A percentile compares a stretch with the other conserved stretches of the same genome.
Evolutionary conservation across 1,140 invertebrate genomes (phyloP).

Genomic region (Lerema accius): DNA sequence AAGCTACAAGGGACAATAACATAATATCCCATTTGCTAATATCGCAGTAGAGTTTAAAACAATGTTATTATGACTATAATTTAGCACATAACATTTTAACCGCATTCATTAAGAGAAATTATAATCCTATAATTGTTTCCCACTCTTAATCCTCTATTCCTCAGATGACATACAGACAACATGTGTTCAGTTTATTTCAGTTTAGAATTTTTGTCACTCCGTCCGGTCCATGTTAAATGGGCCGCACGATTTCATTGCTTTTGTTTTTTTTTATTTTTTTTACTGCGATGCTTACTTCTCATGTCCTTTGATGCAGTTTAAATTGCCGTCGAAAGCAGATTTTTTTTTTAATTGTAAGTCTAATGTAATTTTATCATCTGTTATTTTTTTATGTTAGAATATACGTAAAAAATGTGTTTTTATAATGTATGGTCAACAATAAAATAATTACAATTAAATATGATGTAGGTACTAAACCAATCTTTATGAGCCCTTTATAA

Average conservation of each 20-base stretch:
- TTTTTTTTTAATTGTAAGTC: too few relatives aligned
- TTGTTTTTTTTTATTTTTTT: constrained; percentile 58
- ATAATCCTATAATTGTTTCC: constrained; percentile 33
- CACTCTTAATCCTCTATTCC: constrained; percentile 41
- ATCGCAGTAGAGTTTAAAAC: too few relatives aligned
- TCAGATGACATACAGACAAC: constrained; percentile 64
- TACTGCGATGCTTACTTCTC: constrained; percentile 49
- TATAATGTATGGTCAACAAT: too few relatives aligned
- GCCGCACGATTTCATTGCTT: constrained; percentile 72
- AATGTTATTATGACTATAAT: too few relatives aligned
- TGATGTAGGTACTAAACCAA: too few relatives aligned
- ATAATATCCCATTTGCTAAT: too few relatives aligned
- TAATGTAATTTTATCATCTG: too few relatives aligned
- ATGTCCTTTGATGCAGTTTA: constrained; percentile 63
- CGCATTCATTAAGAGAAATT: constrained; percentile 1
- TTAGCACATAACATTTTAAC: neutral
- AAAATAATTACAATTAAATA: too few relatives aligned
- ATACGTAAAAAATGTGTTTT: too few relatives aligned
- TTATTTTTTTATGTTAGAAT: too few relatives aligned
- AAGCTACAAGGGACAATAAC: too few relatives aligned
- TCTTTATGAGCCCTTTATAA: too few relatives aligned
- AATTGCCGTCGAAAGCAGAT: constrained; percentile 42
- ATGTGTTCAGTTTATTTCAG: constrained; percentile 80
- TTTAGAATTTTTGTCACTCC: constrained; percentile 78
- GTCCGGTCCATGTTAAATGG: constrained; percentile 79